phyloP scores from a whole-genome alignment of 1,140 invertebrate genomes.

The Hesperophylax magnus region DNA sequence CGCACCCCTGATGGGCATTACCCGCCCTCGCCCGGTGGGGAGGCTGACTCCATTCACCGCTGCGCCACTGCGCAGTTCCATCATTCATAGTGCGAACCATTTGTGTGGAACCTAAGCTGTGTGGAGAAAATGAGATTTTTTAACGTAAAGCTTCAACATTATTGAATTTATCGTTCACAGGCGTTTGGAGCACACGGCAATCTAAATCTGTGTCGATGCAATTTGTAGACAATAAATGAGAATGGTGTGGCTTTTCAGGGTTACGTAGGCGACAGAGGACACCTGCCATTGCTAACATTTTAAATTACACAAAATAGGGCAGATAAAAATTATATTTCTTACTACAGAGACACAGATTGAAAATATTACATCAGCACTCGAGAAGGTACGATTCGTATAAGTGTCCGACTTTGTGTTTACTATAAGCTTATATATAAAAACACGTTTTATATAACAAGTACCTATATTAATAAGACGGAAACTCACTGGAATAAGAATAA shows the following conservation, averaged over 20 bases:
- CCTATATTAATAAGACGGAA: too few relatives aligned
- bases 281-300: too few relatives aligned
- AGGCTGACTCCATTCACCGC: too few relatives aligned
- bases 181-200: constrained; percentile 29
- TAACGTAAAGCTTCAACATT: constrained; percentile 9
- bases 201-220: constrained; percentile 51
- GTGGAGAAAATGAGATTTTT: constrained; percentile 51
- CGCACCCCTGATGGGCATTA: constrained; percentile 26
- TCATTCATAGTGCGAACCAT: constrained; percentile 11
- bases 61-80: constrained; percentile 25
- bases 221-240: constrained; percentile 40
- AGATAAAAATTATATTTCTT: too few relatives aligned
- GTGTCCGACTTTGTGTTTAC: too few relatives aligned
- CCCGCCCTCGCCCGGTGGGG: not conserved
- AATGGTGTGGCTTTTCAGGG: not conserved
- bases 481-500: too few relatives aligned
- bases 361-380: too few relatives aligned
- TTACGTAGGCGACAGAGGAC: not conserved
- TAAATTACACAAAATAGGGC: too few relatives aligned
- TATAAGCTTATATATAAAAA: too few relatives aligned
- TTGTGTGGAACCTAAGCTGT: constrained; percentile 21
- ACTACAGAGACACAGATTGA: too few relatives aligned
- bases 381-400: too few relatives aligned
- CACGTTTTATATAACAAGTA: too few relatives aligned
- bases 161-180: constrained; percentile 45